These are phyloP conservation scores for Nebria ingens DNA, from an alignment of 1,140 invertebrate genomes.

Conservation along the genomic window DNA sequence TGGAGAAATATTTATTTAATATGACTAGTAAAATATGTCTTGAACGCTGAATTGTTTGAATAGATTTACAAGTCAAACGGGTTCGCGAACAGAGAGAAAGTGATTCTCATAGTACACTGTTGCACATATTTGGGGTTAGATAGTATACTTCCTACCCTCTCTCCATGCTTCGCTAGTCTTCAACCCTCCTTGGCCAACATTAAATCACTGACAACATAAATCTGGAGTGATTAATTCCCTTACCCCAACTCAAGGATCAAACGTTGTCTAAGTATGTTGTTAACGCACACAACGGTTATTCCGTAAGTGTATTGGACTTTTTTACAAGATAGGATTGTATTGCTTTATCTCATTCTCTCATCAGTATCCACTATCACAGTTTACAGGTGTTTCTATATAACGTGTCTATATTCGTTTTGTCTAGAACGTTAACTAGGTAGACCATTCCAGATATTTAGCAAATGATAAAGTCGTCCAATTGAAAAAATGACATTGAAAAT, in stretches of 20 bases:
- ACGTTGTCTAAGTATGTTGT: not conserved
- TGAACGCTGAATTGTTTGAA: too few relatives aligned
- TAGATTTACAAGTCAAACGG: too few relatives aligned
- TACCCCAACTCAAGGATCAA: not conserved
- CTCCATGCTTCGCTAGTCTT: not conserved
- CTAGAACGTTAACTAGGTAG: not conserved
- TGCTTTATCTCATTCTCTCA: not conserved
- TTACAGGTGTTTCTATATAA: not conserved
- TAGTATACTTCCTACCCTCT: not conserved
- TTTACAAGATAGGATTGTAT: not conserved
- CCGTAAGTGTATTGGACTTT: too few relatives aligned
- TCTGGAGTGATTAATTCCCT: conserved; percentile 6
- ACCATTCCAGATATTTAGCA: not conserved
- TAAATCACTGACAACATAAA: conserved; percentile 8
- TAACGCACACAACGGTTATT: too few relatives aligned
- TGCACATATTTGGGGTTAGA: not conserved
- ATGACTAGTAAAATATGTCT: too few relatives aligned
- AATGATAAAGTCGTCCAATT: too few relatives aligned
- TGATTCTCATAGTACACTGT: too few relatives aligned
- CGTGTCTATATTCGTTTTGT: not conserved
- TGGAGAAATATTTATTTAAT: too few relatives aligned
- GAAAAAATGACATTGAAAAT: not conserved
- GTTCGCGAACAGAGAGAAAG: too few relatives aligned
- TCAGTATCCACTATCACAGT: not conserved
- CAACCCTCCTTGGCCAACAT: not conserved